phyloP scores from a whole-genome alignment of 2,113 vertebrate genomes.

The Marmota monax region DNA sequence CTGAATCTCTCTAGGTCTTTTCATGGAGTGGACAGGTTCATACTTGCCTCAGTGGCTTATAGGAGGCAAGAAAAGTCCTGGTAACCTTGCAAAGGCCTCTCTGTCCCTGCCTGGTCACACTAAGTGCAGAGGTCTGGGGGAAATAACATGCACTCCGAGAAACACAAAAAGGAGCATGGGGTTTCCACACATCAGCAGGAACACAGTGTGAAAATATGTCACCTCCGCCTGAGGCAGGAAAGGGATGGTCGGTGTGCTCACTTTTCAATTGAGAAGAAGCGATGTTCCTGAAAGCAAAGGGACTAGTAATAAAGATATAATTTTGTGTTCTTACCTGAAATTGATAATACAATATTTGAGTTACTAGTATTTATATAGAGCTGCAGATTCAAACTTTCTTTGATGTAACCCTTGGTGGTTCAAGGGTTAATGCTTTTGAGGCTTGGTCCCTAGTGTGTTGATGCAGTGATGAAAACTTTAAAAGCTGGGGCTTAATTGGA shows the following conservation, averaged over 20 bases:
- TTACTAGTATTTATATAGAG: background rate
- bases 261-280: background rate
- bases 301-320: no score
- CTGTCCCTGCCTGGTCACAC: background rate
- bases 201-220: background rate
- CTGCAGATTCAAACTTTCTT: background rate
- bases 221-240: background rate
- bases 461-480: background rate
- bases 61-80: background rate
- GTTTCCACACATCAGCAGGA: background rate
- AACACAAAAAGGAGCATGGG: accelerated
- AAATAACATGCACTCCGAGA: accelerated
- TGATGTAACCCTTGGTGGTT: background rate
- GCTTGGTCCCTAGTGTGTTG: background rate
- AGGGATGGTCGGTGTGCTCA: background rate
- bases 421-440: background rate
- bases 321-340: background rate
- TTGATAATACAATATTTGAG: background rate
- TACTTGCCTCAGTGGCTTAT: background rate
- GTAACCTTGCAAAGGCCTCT: background rate
- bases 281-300: background rate
- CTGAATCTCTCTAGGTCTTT: background rate
- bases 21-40: accelerated
- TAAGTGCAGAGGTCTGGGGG: background rate
- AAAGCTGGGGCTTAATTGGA: background rate